Percentiles rank a stretch among this genome's conserved stretches.
These are phyloP conservation scores for Drosophila truncata DNA, from an alignment of 1,140 invertebrate species.

Conservation along the genomic window DNA sequence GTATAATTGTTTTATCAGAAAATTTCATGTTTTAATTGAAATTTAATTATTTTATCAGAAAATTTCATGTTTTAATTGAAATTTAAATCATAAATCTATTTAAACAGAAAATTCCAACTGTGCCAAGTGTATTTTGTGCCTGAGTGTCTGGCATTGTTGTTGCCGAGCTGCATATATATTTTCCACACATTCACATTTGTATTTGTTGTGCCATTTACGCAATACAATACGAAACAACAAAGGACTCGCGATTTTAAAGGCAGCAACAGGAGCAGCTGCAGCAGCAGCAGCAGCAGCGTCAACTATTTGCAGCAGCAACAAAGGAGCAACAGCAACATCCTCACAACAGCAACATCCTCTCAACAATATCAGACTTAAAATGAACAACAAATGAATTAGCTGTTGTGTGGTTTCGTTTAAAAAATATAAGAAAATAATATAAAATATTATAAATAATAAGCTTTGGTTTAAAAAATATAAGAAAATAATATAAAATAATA, in stretches of 20 bases:
- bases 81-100: not conserved
- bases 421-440: not conserved
- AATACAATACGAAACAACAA: conserved; percentile 49
- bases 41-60: not conserved
- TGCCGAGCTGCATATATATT: conserved; percentile 11
- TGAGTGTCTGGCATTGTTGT: conserved; percentile 6
- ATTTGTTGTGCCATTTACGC: conserved; percentile 44
- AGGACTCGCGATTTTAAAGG: conserved; percentile 64
- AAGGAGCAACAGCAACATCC: conserved; percentile 8
- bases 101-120: not conserved
- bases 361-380: conserved; percentile 13
- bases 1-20: too few species aligned
- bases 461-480: not conserved
- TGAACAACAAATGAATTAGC: conserved; percentile 22
- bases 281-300: not conserved
- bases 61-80: not conserved
- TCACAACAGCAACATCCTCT: conserved; percentile 1
- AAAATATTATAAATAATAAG: not conserved
- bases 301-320: conserved; percentile 31
- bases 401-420: not conserved
- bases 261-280: conserved; percentile 53
- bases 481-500: not conserved
- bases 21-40: not conserved
- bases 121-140: conserved; percentile 7
- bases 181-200: conserved; percentile 9